These are phyloP conservation scores for Otis tarda DNA, from an alignment of 2,113 vertebrate genomes.

Conservation along the genomic window DNA sequence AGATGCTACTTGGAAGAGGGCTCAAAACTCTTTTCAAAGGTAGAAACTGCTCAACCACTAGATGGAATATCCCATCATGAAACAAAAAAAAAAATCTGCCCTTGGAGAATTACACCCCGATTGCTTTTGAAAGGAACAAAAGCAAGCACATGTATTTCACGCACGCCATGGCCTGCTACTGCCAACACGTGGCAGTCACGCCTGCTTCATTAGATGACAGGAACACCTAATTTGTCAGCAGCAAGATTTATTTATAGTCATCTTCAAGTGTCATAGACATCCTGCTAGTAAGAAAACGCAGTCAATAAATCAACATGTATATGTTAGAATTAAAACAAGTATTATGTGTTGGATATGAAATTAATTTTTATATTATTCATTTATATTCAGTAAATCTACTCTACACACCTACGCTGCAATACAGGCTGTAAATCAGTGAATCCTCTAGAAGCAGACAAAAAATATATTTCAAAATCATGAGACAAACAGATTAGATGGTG, in stretches of 20 bases:
- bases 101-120: background rate
- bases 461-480: background rate
- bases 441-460: background rate
- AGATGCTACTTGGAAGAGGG: background rate
- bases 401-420: background rate
- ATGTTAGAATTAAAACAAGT: background rate
- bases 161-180: background rate
- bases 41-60: background rate
- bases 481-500: background rate
- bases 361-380: background rate
- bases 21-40: background rate
- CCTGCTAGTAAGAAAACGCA: background rate
- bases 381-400: background rate
- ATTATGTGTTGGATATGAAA: background rate
- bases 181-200: background rate
- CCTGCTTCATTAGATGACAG: slow-evolving; percentile 4
- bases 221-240: background rate
- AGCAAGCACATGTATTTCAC: background rate
- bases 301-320: background rate
- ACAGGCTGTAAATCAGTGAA: background rate
- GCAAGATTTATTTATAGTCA: background rate
- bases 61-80: background rate
- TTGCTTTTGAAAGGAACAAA: background rate
- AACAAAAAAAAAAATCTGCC: background rate
- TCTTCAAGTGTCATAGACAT: background rate